These are phyloP conservation scores for Drosophila crucigera DNA, from an alignment of 2,888 invertebrate genomes.

Conservation along the genomic window DNA sequence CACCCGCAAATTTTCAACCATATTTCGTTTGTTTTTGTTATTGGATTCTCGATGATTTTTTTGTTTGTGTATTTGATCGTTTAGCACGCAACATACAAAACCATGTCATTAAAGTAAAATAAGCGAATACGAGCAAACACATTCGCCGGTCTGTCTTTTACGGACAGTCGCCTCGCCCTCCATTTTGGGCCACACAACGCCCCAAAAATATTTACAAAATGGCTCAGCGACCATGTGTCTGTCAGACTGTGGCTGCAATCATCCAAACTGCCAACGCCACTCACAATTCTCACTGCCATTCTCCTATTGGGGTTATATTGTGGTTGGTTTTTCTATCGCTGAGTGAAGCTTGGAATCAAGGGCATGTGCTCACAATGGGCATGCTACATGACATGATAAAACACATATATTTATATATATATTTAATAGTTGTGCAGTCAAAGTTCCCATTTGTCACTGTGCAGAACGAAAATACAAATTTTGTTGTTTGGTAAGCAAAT, in stretches of 20 bases:
- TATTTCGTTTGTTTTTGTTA: constrained; percentile 18
- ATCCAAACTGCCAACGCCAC: constrained; percentile 65
- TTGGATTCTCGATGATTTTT: constrained; percentile 16
- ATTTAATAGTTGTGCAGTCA: constrained; percentile 54
- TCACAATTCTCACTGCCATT: constrained; percentile 49
- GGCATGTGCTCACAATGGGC: constrained; percentile 27
- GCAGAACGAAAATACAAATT: constrained; percentile 29
- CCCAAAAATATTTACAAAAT: constrained; percentile 58
- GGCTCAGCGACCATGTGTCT: constrained; percentile 43
- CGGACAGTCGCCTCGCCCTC: constrained; percentile 9
- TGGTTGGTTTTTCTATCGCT: constrained; percentile 5
- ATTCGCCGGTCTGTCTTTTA: constrained; percentile 7
- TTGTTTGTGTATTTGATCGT: constrained; percentile 7
- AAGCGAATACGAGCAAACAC: constrained; percentile 46
- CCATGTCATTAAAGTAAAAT: constrained; percentile 71
- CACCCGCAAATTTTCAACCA: constrained; percentile 36
- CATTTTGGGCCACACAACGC: constrained; percentile 25
- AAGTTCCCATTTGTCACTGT: constrained; percentile 66
- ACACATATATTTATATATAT: not conserved
- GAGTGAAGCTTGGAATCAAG: constrained; percentile 15
- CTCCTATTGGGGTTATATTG: constrained; percentile 20
- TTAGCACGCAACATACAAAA: constrained; percentile 61
- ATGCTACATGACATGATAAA: constrained; percentile 26
- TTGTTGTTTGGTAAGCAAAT: constrained; percentile 15
- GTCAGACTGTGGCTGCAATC: constrained; percentile 60